phyloP scores from a whole-genome alignment of 1,140 invertebrate genomes.

The Saccostrea echinata region DNA sequence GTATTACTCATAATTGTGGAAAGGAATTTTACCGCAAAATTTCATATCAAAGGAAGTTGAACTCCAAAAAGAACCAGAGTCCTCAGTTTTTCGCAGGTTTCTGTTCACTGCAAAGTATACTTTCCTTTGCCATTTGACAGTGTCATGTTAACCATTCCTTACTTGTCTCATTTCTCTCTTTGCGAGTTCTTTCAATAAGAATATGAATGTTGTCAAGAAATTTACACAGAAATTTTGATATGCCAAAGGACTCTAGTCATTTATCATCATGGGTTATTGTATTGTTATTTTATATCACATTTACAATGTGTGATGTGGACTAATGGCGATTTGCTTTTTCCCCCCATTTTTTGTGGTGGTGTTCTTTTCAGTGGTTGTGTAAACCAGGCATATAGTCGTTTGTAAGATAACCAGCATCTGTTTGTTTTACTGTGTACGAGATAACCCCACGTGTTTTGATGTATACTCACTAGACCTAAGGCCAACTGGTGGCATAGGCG shows the following conservation, averaged over 20 bases:
- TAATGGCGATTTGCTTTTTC: background rate
- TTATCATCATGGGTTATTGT: background rate
- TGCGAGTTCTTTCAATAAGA: background rate
- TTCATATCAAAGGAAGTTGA: background rate
- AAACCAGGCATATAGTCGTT: background rate
- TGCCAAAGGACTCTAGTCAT: too few relatives aligned
- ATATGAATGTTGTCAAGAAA: too few relatives aligned
- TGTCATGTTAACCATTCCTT: too few relatives aligned
- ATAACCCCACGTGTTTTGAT: background rate
- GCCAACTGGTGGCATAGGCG: background rate
- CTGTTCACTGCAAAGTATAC: background rate
- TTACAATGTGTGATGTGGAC: background rate
- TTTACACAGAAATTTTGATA: too few relatives aligned
- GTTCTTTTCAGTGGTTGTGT: background rate
- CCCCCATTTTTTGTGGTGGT: too few relatives aligned
- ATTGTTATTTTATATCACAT: background rate
- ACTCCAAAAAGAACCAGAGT: background rate
- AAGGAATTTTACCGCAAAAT: conserved; percentile 27
- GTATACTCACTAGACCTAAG: background rate
- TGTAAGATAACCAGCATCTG: conserved; percentile 13
- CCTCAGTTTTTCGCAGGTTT: background rate
- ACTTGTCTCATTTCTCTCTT: background rate
- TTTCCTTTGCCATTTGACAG: background rate
- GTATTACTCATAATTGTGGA: conserved; percentile 25
- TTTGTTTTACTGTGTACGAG: conserved; percentile 9